Conservation (phyloP, 2,888 invertebrate genomes). For the Acanthosoma haemorrhoidale region DNA sequence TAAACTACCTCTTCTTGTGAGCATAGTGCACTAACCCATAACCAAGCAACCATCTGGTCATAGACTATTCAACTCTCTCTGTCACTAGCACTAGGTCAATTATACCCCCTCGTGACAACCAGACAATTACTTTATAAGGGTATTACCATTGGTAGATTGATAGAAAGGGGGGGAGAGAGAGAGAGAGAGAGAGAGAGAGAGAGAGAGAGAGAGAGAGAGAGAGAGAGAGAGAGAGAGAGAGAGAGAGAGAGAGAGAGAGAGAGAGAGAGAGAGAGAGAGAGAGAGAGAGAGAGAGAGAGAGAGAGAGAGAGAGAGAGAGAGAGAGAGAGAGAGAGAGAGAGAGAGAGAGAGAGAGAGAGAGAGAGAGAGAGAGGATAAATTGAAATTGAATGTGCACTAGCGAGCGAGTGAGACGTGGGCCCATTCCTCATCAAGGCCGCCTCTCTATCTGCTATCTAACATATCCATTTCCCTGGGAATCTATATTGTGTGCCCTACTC, state of each 20-base stretch:
- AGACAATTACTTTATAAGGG: too few relatives aligned
- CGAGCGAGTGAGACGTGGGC: too few relatives aligned
- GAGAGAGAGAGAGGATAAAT: too few relatives aligned
- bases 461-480: too few relatives aligned
- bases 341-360: background rate
- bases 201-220: constrained; percentile 3
- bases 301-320: background rate
- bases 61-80: too few relatives aligned
- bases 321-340: background rate
- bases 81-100: too few relatives aligned
- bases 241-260: background rate
- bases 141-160: background rate
- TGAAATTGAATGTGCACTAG: too few relatives aligned
- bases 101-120: too few relatives aligned
- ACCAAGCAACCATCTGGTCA: background rate
- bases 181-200: constrained; percentile 3
- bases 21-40: background rate
- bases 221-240: background rate
- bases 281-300: background rate
- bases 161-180: background rate
- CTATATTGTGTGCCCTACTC: too few relatives aligned
- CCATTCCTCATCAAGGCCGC: too few relatives aligned
- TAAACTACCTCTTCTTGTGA: too few relatives aligned
- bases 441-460: too few relatives aligned
- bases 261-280: constrained; percentile 3